Evolutionary conservation across 1,140 invertebrate genomes (phyloP), one percentile per base, ranked within the genome.

Genomic region (Myzus persicae): DNA sequence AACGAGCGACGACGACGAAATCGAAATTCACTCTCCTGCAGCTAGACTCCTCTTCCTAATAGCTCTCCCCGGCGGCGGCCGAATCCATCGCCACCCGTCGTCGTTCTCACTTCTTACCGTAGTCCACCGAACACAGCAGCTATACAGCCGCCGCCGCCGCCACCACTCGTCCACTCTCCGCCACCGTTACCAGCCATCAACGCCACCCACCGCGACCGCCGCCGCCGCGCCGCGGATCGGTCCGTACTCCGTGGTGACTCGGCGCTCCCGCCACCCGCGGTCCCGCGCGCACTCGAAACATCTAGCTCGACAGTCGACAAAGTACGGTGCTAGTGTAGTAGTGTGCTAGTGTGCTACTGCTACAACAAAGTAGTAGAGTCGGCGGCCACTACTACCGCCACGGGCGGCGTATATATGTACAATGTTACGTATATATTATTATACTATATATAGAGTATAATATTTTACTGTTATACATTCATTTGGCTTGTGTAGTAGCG

Each of bases 21-120:
- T 84, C 82, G 38, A 84, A 84, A 84, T 84, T 84, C 40, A 84
- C 38, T 84, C 82, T 84, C 82, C 38, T 84, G 36, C 24, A 84
- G 22, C 18, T 38, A 42, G 82, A 36, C 36, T 82, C 36, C 76
- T 38, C 36, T 84, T 84, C 40, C 59, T 76, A 76, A 76, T 76
- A 76, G 59, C 38, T 26, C 38, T 84, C 82, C 38, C 42, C 44
- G 44, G 7, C 46, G 36, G n/a, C n/a, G 31, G 59, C 59, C 59
- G 31, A 76, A n/a, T 76, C 59, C 59, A 76, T 76, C 59, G 59
- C 31, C 59, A 76, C 59, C 59, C 54, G 59, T 67, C 59, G 59
- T n/a, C 31, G 59, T 76, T 18, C 59, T 67, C 59, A 76, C 59
- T 76, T 76, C 59, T 76, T 76, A 76, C 59, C 59, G n/a, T 76